These are phyloP conservation scores for Sphaerodactylus townsendi DNA, from an alignment of 2,113 vertebrate species.

Conservation along the genomic window DNA sequence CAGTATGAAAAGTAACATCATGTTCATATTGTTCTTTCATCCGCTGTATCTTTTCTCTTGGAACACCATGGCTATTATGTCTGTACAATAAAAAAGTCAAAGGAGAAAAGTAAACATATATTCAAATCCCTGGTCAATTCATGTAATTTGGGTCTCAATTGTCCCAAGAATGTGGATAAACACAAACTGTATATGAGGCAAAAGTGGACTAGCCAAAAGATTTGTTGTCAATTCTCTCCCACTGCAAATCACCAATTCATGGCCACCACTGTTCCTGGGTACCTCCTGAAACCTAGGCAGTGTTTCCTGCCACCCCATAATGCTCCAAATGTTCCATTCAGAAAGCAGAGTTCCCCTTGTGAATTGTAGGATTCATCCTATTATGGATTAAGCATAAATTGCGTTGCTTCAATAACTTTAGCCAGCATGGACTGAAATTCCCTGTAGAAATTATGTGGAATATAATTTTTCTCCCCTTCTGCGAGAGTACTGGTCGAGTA, in stretches of 20 bases:
- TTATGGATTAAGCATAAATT: no score
- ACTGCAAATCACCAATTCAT: no score
- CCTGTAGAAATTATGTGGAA: not conserved
- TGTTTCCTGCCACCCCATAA: no score
- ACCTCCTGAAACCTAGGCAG: no score
- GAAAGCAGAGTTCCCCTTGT: not conserved
- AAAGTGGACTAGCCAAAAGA: no score
- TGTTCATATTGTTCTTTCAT: constrained; percentile 81
- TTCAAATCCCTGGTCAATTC: not conserved
- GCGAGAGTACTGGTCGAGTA: not conserved
- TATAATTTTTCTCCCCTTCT: not conserved
- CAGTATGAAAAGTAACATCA: constrained; percentile 75
- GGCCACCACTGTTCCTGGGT: no score
- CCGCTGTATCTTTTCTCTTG: constrained; percentile 74
- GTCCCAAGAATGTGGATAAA: not conserved
- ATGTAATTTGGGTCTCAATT: not conserved
- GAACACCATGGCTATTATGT: constrained; percentile 75
- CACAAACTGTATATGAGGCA: not conserved
- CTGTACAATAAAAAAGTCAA: constrained; percentile 59
- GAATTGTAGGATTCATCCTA: not conserved
- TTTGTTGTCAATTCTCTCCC: no score
- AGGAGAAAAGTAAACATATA: constrained; percentile 43
- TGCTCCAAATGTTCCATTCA: no score
- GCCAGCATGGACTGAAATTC: not conserved
- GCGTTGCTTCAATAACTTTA: not conserved